Percentiles rank a stretch among this genome's conserved stretches.
phyloP scores from a whole-genome alignment of 2,888 invertebrate genomes.

The Marronus borbonicus region DNA sequence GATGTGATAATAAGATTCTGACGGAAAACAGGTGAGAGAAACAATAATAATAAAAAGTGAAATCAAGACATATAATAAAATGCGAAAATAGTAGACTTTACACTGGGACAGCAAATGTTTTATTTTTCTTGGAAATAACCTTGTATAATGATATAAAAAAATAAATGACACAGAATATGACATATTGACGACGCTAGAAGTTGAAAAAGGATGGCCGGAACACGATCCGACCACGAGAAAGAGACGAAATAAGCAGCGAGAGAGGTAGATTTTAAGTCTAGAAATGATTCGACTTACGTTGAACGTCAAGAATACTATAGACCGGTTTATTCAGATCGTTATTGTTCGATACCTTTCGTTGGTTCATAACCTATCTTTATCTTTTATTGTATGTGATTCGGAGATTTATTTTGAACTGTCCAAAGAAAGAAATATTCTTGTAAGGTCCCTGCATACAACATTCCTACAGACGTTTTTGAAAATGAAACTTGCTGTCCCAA shows the following conservation, averaged over 20 bases:
- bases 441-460: constrained; percentile 57
- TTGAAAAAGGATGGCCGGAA: constrained; percentile 50
- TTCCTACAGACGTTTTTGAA: constrained; percentile 56
- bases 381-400: constrained; percentile 58
- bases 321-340: constrained; percentile 58
- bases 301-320: constrained; percentile 54
- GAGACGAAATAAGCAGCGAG: not conserved
- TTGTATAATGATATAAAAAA: constrained; percentile 48
- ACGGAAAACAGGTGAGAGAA: constrained; percentile 22
- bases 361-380: constrained; percentile 60
- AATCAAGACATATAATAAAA: constrained; percentile 35
- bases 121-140: constrained; percentile 38
- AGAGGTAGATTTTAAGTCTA: constrained; percentile 55
- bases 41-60: constrained; percentile 35
- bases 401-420: constrained; percentile 58
- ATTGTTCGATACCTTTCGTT: constrained; percentile 58
- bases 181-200: constrained; percentile 57
- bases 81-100: constrained; percentile 20
- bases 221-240: not conserved
- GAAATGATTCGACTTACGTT: constrained; percentile 59
- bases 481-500: constrained; percentile 51
- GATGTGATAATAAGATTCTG: constrained; percentile 37
- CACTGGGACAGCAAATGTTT: constrained; percentile 8
- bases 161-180: constrained; percentile 57
- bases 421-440: constrained; percentile 59